Evolutionary conservation across 1,140 invertebrate species (phyloP), one percentile per base, ranked within the genome.

Genomic region (Archivesica marissinica): DNA sequence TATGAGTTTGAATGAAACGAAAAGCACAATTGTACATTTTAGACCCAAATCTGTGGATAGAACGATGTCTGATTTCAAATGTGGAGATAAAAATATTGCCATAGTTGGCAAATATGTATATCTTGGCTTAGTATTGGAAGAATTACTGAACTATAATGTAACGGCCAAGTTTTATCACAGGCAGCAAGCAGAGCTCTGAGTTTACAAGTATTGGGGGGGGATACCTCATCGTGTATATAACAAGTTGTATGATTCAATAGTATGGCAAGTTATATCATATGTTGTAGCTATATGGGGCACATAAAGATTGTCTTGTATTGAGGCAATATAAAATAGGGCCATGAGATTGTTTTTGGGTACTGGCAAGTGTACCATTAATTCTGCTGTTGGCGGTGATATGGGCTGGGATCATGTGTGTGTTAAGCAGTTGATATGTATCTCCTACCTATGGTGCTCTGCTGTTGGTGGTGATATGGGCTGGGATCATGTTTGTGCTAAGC

Each of bases 361-460:
- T 1, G 74, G 82, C n/a, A 86, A 64, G 52, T 80, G 64, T 33
- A 86, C 84, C 6, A 75, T 76, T 28, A 80, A 80, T 59, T 0
- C 39, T 0, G 54, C 74, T 28, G 39, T 86, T 33, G 2, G 11
- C 23, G 84, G 84, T 33, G 76, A 86, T n/a, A 86, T 86, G 76
- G 84, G 64, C 30, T 86, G 66, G 84, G 20, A 64, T 20, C 61
- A 54, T n/a, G n/a, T n/a, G n/a, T n/a, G n/a, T n/a, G n/a, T n/a
- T n/a, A n/a, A n/a, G n/a, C n/a, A n/a, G n/a, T n/a, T n/a, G n/a
- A n/a, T n/a, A n/a, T n/a, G n/a, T n/a, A n/a, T n/a, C n/a, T n/a
- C n/a, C n/a, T n/a, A n/a, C n/a, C n/a, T n/a, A n/a, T n/a, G n/a
- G n/a, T n/a, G n/a, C n/a, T n/a, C n/a, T n/a, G n/a, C n/a, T n/a